Base-by-base conservation (phyloP, 2,888 invertebrate genomes). In the Barypeithes pellucidus region DNA sequence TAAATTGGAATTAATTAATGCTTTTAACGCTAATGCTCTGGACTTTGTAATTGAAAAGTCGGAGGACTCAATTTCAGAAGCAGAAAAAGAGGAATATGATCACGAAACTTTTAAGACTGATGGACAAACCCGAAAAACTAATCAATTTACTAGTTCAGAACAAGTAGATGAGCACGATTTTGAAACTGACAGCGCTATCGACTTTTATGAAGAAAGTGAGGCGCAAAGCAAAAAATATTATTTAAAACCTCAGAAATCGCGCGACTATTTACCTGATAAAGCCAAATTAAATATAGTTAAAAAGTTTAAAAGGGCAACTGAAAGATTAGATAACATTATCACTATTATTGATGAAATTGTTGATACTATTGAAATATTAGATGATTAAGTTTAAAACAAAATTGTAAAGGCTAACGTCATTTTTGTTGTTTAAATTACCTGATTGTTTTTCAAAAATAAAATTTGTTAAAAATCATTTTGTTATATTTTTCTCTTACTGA, bases 261-360 rank as follows among this genome's bases (percentile, higher is more conserved):
- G 77, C 9, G 80, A 78, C n/a, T 62, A 57, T 62, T 43, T 41
- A 52, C 50, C 71, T 9, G 72, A 69, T 63, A 76, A 77, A 45
- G 77, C 77, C 20, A 79, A 77, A 70, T 45, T 75, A 22, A 71
- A 50, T 3, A 77, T 80, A 72, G 78, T 80, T 11, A 79, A 79
- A 20, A 82, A 83, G 68, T 83, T 84, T 75, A 80, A 83, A 52
- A 81, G 80, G 54, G 84, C 85, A 4, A 84, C 83, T 71, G 81
- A 84, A 75, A 83, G 84, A 73, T 81, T 86, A 59, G 85, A 85
- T 39, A 82, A 84, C 75, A 83, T 86, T 14, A 84, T 86, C 82
- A 80, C 77, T 63, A 84, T 85, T 70, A 85, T 86, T 70, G 83
- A 84, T 77, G 84, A 84, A 78, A 86, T 86, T 75, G 84, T 86